A percentile compares a stretch with the other conserved stretches of the same genome.
Evolutionary conservation across 2,797 vertebrate genomes (phyloP).

Genomic region (Danio jaintianensis): DNA sequence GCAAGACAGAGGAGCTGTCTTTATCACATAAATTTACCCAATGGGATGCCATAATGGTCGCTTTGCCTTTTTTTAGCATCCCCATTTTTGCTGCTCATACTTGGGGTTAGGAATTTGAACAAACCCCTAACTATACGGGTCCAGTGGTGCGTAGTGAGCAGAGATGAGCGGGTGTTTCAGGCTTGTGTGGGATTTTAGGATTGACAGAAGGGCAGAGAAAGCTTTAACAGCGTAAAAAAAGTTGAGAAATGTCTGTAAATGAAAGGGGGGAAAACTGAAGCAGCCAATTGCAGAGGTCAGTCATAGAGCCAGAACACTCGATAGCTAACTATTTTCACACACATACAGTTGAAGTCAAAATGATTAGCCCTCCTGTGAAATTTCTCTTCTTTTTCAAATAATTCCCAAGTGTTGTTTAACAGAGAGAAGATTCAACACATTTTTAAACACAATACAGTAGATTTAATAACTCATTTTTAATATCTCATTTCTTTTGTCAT

Average conservation of each 20-base stretch:
- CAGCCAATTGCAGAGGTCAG: background rate
- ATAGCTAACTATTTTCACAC: too few species aligned
- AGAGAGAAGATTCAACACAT: too few species aligned
- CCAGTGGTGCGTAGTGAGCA: background rate
- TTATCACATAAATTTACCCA: background rate
- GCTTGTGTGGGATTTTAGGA: conserved; percentile 12
- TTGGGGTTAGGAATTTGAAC: background rate
- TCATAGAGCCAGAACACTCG: background rate
- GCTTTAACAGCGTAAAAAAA: background rate
- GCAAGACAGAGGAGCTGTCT: background rate
- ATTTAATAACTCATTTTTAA: too few species aligned
- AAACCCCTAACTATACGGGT: background rate
- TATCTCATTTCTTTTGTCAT: too few species aligned
- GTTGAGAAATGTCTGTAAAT: background rate
- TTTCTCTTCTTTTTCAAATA: too few species aligned
- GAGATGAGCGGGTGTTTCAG: conserved; percentile 1
- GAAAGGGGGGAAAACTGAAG: background rate
- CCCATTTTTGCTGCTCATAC: conserved; percentile 11
- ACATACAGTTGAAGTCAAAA: too few species aligned
- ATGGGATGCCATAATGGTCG: background rate
- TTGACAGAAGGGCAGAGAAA: background rate
- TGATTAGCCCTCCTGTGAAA: too few species aligned
- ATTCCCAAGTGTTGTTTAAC: too few species aligned
- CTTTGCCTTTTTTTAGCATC: background rate
- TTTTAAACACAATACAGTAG: too few species aligned